Evolutionary conservation across 2,797 vertebrate species (phyloP).

Genomic region (Dallia pectoralis): DNA sequence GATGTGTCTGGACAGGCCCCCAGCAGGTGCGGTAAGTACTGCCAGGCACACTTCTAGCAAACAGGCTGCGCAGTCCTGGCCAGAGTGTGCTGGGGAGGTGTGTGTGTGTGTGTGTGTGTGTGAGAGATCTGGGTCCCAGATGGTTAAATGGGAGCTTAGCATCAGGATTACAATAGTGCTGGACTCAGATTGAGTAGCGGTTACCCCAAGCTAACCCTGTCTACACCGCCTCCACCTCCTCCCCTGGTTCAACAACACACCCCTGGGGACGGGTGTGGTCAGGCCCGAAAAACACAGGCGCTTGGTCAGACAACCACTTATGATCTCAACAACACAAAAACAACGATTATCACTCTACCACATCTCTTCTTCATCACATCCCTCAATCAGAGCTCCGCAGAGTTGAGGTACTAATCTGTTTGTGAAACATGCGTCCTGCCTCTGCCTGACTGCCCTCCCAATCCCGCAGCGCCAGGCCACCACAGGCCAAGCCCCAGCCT

Average conservation of each 20-base stretch:
- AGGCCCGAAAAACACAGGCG: conserved; percentile 7
- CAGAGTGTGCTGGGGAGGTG: conserved; percentile 18
- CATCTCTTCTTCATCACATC: conserved; percentile 24
- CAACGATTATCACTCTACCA: background rate
- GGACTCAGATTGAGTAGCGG: conserved; percentile 84
- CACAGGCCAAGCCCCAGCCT: conserved; percentile 61
- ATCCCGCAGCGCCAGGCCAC: conserved; percentile 54
- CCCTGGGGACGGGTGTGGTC: conserved; percentile 1
- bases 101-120: conserved; percentile 38
- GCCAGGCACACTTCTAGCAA: conserved; percentile 58
- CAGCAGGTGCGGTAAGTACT: conserved; percentile 43
- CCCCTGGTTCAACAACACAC: conserved; percentile 12
- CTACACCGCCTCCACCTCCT: conserved; percentile 37
- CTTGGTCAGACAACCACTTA: background rate
- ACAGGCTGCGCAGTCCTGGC: conserved; percentile 41
- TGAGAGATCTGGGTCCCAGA: conserved; percentile 79
- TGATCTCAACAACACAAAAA: background rate
- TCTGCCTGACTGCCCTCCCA: conserved; percentile 42
- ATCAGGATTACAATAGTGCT: conserved; percentile 95
- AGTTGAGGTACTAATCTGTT: conserved; percentile 64
- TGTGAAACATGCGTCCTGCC: conserved; percentile 62
- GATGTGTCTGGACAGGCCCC: conserved; percentile 56
- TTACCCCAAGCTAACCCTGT: conserved; percentile 74
- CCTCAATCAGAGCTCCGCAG: conserved; percentile 42
- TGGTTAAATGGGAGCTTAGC: conserved; percentile 95